Evolutionary conservation across 2,797 vertebrate species (phyloP).

Genomic region (Microhierax caerulescens): DNA sequence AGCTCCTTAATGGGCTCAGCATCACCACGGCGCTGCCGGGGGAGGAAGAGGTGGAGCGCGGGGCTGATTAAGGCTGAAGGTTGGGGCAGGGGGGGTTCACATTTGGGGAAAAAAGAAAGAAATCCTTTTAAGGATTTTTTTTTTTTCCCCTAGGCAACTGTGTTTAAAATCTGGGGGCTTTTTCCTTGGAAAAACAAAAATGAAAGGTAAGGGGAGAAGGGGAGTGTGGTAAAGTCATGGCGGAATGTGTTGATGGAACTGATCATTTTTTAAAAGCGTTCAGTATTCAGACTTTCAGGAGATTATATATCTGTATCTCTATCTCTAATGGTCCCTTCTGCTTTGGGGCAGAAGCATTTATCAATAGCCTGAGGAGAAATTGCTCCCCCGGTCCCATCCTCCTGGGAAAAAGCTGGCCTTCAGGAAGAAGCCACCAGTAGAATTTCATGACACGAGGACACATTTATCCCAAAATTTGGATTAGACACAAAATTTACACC

Average conservation of each 20-base stretch:
- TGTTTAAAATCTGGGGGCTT: not conserved
- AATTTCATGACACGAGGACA: not conserved
- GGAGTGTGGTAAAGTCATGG: not conserved
- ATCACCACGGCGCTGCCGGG: accelerated
- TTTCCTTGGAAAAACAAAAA: not conserved
- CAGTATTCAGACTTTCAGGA: not conserved
- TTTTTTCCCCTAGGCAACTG: not conserved
- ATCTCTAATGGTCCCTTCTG: not conserved
- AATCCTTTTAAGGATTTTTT: not conserved
- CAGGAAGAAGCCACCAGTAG: not conserved
- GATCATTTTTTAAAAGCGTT: not conserved
- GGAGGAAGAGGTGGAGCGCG: not conserved
- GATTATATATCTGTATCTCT: not conserved
- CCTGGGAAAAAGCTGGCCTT: not conserved
- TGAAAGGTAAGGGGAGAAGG: too few relatives aligned
- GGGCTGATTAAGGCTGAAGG: not conserved
- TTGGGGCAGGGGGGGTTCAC: not conserved
- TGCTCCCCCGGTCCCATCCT: accelerated
- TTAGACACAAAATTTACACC: not conserved
- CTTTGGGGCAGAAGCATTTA: not conserved
- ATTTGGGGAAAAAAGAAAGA: too few relatives aligned
- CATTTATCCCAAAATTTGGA: not conserved
- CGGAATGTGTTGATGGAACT: not conserved
- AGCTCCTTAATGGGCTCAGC: not conserved
- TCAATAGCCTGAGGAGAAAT: not conserved